Percentiles rank a stretch among this genome's conserved stretches.
Conservation (phyloP, 2,113 vertebrate genomes). For the Protobothrops flavoviridis region DNA sequence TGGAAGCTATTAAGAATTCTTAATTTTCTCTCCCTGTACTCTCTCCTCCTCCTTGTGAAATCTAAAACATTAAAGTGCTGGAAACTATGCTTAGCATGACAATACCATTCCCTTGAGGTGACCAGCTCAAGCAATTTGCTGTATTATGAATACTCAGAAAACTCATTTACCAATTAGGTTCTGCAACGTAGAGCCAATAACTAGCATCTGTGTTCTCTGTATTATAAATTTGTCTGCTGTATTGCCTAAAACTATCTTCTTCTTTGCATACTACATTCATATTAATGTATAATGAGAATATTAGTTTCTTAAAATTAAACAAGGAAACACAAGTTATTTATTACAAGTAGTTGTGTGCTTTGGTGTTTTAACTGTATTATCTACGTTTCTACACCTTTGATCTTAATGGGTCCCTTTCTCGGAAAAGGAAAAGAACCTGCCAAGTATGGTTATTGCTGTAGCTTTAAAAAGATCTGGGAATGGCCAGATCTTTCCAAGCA, state of each 20-base stretch:
- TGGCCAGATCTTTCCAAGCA: no score
- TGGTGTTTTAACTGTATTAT: not conserved
- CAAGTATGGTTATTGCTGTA: not conserved
- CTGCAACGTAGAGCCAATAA: constrained; percentile 36
- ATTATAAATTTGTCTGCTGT: not conserved
- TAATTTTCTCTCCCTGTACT: not conserved
- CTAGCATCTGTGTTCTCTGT: constrained; percentile 33
- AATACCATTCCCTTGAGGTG: constrained; percentile 38
- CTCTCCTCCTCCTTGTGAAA: constrained; percentile 11
- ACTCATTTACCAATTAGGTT: constrained; percentile 55
- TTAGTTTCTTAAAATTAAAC: not conserved
- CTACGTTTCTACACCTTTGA: not conserved
- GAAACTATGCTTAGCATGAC: constrained; percentile 39
- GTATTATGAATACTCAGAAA: constrained; percentile 45
- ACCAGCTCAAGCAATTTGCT: constrained; percentile 32
- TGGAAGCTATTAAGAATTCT: constrained; percentile 1
- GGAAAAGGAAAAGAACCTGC: not conserved
- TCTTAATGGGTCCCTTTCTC: not conserved
- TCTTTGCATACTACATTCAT: not conserved
- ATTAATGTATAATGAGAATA: not conserved
- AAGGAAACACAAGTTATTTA: not conserved
- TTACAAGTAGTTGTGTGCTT: not conserved
- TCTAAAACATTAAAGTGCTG: constrained; percentile 30
- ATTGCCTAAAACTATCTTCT: constrained; percentile 15
- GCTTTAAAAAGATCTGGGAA: not conserved